These are phyloP conservation scores for Oithona nana DNA, from an alignment of 2,888 invertebrate species.

Conservation along the genomic window DNA sequence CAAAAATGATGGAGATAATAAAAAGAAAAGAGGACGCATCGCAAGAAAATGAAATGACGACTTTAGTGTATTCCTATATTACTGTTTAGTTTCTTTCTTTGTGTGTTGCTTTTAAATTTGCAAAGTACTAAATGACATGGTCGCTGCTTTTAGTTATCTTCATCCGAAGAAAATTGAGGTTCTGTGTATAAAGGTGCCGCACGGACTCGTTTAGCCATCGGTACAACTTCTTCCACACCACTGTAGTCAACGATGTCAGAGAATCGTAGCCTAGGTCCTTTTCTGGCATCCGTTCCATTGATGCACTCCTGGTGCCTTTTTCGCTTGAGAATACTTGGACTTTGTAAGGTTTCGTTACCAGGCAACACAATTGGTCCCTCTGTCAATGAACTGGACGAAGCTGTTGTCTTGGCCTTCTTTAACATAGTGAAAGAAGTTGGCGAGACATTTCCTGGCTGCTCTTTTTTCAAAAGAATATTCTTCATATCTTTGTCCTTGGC, in stretches of 20 bases:
- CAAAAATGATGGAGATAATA: too few species aligned
- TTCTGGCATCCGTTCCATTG: neutral
- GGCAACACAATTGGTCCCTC: neutral
- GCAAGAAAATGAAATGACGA: neutral
- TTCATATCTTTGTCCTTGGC: conserved; percentile 14
- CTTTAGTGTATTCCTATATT: neutral
- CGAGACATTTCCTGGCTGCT: neutral
- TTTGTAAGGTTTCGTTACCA: neutral
- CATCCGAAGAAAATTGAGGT: conserved; percentile 12
- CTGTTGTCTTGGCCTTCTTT: neutral
- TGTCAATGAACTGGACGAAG: neutral
- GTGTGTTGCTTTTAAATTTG: neutral
- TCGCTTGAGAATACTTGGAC: conserved; percentile 3
- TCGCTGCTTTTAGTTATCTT: conserved; percentile 5
- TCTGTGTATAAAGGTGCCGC: conserved; percentile 6
- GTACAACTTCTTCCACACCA: neutral
- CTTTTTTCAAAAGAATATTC: neutral
- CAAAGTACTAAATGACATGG: neutral
- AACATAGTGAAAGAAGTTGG: neutral
- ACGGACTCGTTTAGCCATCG: neutral
- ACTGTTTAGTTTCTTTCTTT: neutral
- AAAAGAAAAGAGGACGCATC: too few species aligned
- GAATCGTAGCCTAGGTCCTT: conserved; percentile 11
- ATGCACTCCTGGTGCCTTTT: neutral
- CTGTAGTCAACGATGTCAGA: conserved; percentile 7